Base-by-base conservation (phyloP, 1,140 invertebrate species). In the Pogonognathellus flavescens region DNA sequence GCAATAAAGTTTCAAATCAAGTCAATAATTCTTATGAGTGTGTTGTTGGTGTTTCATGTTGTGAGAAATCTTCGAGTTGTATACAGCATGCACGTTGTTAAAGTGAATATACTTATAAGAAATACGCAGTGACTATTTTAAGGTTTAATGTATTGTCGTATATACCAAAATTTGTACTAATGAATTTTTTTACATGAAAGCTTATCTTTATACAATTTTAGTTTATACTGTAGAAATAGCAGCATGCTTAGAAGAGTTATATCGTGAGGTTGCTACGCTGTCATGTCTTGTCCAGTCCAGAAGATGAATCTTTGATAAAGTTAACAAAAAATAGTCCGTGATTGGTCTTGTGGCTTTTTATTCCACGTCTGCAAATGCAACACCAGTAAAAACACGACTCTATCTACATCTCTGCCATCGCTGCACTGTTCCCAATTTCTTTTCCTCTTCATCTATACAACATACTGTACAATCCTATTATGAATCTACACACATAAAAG, bases 251-350 rank as follows among this genome's bases (percentile, higher is more conserved):
- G n/a, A n/a, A n/a, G n/a, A n/a, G n/a, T 11, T 7, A 57, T 18
- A 82, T 82, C 55, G 52, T 82, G 80, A 82, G 80, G 52, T 82
- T 55, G 55, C 52, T 22, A 55, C 31, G 80, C 55, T 59, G 80
- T 57, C 52, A 82, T 82, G 80, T 57, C 55, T 82, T 59, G 52
- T 81, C 55, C 52, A 59, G 52, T 76, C 52, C 22, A 59, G 80
- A 82, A 82, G 80, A 82, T 82, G 52, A 53, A 82, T 55, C 52
- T 82, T 50, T 76, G 70, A 76, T 76, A 76, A 76, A 76, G 70
- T 50, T 20, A 76, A 76, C 70, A 76, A 76, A 76, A 70, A 76
- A 76, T 13, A 76, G 31, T 76, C 70, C 70, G 70, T 76, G 70
- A 76, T 72, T 76, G 70, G 41, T 76, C 70, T 70, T 70, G 25